Conservation (phyloP, 2,888 invertebrate species). For the Prosopocoilus inquinatus region DNA sequence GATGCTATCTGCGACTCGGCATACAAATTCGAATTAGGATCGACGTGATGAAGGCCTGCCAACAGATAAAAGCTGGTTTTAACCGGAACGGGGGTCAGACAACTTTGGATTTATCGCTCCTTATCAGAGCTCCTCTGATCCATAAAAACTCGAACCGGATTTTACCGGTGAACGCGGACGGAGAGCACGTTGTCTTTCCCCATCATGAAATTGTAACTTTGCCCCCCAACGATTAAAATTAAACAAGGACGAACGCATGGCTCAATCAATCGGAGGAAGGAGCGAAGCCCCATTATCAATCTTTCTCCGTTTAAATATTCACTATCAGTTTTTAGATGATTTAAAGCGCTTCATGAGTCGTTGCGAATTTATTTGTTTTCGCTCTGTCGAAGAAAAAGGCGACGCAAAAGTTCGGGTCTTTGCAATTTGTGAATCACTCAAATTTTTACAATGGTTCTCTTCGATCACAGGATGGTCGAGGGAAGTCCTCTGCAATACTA, state of each 20-base stretch:
- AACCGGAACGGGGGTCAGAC: conserved; percentile 43
- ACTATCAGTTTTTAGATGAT: conserved; percentile 13
- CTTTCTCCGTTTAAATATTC: conserved; percentile 1
- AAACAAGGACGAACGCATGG: background rate
- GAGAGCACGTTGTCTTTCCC: conserved; percentile 41
- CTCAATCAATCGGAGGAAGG: background rate
- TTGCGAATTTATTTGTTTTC: background rate
- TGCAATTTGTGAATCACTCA: too few species aligned
- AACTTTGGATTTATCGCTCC: conserved; percentile 33
- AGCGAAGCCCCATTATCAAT: background rate
- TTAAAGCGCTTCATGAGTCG: conserved; percentile 6
- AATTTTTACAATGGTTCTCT: conserved; percentile 35
- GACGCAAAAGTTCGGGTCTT: too few species aligned
- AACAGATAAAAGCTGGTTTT: conserved; percentile 33
- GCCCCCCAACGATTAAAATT: conserved; percentile 34
- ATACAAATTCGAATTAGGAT: background rate
- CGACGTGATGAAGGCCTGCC: background rate
- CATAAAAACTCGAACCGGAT: conserved; percentile 57
- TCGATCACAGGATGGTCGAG: conserved; percentile 45
- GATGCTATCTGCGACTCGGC: too few species aligned
- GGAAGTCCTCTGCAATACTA: conserved; percentile 45
- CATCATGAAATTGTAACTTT: conserved; percentile 38
- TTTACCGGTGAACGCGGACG: conserved; percentile 54
- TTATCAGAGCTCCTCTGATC: conserved; percentile 60
- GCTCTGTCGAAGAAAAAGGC: background rate